Conservation (phyloP, 2,113 vertebrate genomes). For the Cyprinodon tularosa region DNA sequence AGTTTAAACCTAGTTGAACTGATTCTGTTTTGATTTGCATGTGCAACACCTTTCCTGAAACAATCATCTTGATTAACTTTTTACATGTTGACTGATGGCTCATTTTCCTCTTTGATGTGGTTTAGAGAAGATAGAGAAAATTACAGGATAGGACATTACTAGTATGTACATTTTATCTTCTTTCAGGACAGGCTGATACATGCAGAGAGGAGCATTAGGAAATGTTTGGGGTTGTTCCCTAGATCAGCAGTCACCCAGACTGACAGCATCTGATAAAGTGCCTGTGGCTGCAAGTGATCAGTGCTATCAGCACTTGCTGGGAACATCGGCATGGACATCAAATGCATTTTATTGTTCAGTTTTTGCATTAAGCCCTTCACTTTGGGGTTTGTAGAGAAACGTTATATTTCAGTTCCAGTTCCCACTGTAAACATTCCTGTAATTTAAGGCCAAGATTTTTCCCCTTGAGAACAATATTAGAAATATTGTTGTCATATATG, state of each 20-base stretch:
- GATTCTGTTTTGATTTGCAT: conserved; percentile 34
- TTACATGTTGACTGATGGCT: conserved; percentile 47
- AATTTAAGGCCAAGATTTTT: not conserved
- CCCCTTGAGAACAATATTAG: not conserved
- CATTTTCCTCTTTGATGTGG: conserved; percentile 58
- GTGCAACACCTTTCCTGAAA: conserved; percentile 34
- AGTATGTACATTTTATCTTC: conserved; percentile 46
- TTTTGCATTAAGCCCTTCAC: not conserved
- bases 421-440: not conserved
- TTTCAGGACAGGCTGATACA: conserved; percentile 41
- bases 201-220: conserved; percentile 41
- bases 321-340: not conserved
- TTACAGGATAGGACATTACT: conserved; percentile 57
- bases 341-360: not conserved
- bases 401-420: not conserved
- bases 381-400: not conserved
- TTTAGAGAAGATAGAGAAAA: conserved; percentile 61
- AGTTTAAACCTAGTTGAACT: conserved; percentile 33
- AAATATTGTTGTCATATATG: not conserved
- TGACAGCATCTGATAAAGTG: conserved; percentile 7
- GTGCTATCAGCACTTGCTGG: not conserved
- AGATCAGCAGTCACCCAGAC: conserved; percentile 11
- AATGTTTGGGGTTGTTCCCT: conserved; percentile 42
- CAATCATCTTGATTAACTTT: conserved; percentile 43
- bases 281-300: not conserved